These are phyloP conservation scores for Drosophila melanica DNA, from an alignment of 1,140 invertebrate genomes.

Conservation along the genomic window DNA sequence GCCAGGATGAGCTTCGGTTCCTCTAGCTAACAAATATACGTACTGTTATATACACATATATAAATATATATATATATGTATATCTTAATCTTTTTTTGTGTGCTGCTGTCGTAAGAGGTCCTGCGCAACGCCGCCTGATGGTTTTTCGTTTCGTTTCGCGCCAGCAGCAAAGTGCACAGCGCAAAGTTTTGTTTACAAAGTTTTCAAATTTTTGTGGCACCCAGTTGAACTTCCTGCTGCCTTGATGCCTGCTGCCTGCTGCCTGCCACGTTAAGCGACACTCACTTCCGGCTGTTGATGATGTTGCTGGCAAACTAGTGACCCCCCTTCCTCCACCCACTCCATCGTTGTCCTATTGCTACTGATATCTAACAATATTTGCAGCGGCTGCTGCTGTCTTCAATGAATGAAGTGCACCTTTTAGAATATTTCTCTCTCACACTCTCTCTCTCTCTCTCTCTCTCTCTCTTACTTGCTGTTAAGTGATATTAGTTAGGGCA, in stretches of 20 bases:
- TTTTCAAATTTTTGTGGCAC: conserved; percentile 82
- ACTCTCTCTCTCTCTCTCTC: neutral
- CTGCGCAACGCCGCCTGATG: conserved; percentile 70
- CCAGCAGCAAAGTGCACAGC: conserved; percentile 71
- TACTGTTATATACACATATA: neutral
- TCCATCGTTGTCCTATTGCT: neutral
- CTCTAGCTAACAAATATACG: conserved; percentile 5
- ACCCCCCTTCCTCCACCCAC: neutral
- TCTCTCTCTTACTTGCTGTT: neutral
- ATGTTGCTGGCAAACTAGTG: conserved; percentile 20
- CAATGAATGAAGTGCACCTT: conserved; percentile 27
- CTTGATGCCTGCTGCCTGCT: conserved; percentile 9
- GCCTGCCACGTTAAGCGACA: conserved; percentile 43
- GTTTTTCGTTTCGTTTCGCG: conserved; percentile 71
- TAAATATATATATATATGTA: neutral
- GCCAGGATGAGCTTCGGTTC: conserved; percentile 15
- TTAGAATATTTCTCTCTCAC: neutral
- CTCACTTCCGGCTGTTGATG: conserved; percentile 67
- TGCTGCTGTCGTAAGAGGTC: conserved; percentile 44
- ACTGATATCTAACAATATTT: conserved; percentile 60
- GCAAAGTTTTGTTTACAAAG: conserved; percentile 82
- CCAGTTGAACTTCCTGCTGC: conserved; percentile 71
- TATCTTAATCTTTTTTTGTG: conserved; percentile 27
- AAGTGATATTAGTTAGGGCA: too few relatives aligned
- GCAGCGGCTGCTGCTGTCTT: conserved; percentile 11